Evolutionary conservation across 2,888 invertebrate species (phyloP), one percentile per base, ranked within the genome.

Genomic region (Zeuzera pyrina): DNA sequence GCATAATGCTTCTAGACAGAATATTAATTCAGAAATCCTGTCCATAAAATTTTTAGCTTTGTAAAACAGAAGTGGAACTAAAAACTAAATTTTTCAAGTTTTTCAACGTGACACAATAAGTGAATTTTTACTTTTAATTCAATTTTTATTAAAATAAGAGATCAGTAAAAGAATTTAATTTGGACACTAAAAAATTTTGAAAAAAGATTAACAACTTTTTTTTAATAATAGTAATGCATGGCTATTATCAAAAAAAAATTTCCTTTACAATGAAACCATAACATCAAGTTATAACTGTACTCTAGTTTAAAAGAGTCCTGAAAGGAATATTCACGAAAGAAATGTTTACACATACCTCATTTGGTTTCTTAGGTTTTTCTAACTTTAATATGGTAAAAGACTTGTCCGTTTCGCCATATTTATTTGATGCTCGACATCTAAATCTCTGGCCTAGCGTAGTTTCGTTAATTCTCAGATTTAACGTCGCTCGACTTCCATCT

Each of bases 401-500:
- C 40, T 62, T 61, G 0, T 58, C 56, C 2, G 54, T 34, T 0
- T 43, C 48, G 0, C 78, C 79, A 24, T 56, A 45, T 2, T 45
- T 41, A 30, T 79, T 79, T 2, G 43, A 56, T 0, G 70, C 77
- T 31, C 52, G 42, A 37, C 79, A 79, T 31, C 50, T 59, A 28
- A 58, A 77, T 25, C 38, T 57, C 27, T 63, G 51, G 1, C 55
- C 61, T 24, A 63, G 66, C 1, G 56, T 57, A 0, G 62, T 42
- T 1, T 52, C 42, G 31, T 59, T 57, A 1, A 64, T 67, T 4
- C 42, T 43, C 2, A 77, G 34, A 1, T 52, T 45, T 4, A 76
- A 42, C 2, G 56, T 39, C 0, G 73, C 62, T 31, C 50, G 44
- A 10, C 52, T 43, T 0, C 41, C 52, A 3, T 62, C 59, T 3